These are phyloP conservation scores for Drosophila kanapiae DNA, from an alignment of 1,140 invertebrate species.

Conservation along the genomic window DNA sequence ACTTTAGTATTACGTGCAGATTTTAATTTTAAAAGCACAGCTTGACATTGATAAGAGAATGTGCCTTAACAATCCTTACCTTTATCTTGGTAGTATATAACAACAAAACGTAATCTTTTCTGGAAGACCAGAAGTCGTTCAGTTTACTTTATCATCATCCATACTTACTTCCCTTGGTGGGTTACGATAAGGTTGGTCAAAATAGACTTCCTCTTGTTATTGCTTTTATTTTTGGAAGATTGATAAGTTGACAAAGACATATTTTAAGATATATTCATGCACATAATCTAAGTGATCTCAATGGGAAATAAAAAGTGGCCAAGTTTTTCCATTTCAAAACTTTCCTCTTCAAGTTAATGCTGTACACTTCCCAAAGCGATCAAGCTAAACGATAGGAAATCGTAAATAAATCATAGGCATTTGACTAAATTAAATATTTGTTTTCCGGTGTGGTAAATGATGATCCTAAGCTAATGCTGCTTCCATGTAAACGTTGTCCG, in stretches of 20 bases:
- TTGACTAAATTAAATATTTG: slow-evolving; percentile 70
- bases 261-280: neutral
- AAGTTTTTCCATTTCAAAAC: slow-evolving; percentile 16
- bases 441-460: slow-evolving; percentile 45
- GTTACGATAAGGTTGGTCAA: neutral
- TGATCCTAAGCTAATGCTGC: slow-evolving; percentile 5
- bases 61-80: neutral
- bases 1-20: neutral
- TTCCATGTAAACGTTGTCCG: slow-evolving; percentile 17
- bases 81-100: neutral
- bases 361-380: slow-evolving; percentile 54
- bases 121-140: neutral
- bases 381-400: slow-evolving; percentile 57
- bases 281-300: neutral
- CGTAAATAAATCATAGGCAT: slow-evolving; percentile 66
- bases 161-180: neutral
- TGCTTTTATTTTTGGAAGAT: neutral
- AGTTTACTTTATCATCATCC: neutral
- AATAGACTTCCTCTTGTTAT: neutral
- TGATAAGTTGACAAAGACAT: no score
- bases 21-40: neutral
- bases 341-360: slow-evolving; percentile 32
- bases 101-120: neutral
- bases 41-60: neutral
- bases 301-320: neutral